phyloP scores from a whole-genome alignment of 2,797 vertebrate genomes.

The Rhincodon typus region DNA sequence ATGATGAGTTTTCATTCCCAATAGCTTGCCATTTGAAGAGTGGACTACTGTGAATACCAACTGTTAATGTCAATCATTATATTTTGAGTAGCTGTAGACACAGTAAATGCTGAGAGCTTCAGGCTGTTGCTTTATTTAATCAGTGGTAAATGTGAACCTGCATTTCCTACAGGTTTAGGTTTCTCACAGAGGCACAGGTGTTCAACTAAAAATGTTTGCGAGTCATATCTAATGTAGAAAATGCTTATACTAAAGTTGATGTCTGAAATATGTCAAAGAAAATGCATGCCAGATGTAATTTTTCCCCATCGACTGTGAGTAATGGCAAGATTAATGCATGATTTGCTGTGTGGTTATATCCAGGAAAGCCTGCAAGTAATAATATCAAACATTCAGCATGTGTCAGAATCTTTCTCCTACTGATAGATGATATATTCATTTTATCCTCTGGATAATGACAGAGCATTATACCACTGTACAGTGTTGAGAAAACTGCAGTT shows the following conservation, averaged over 20 bases:
- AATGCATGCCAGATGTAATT: not conserved
- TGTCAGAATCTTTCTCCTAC: not conserved
- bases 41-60: not conserved
- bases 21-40: not conserved
- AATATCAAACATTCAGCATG: not conserved
- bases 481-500: not conserved
- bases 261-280: not conserved
- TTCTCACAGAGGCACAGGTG: not conserved
- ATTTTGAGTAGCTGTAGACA: not conserved
- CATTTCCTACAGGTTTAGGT: not conserved
- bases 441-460: not conserved
- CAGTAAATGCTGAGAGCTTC: not conserved
- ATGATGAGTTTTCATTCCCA: not conserved
- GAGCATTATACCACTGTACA: not conserved
- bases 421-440: not conserved
- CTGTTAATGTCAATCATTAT: not conserved
- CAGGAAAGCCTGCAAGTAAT: not conserved
- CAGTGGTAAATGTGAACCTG: not conserved
- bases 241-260: not conserved
- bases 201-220: not conserved
- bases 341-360: not conserved
- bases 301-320: not conserved
- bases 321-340: not conserved
- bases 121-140: not conserved
- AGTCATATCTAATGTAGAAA: not conserved